Evolutionary conservation across 2,888 invertebrate species (phyloP).

Genomic region (Hemistola chrysoprasaria): DNA sequence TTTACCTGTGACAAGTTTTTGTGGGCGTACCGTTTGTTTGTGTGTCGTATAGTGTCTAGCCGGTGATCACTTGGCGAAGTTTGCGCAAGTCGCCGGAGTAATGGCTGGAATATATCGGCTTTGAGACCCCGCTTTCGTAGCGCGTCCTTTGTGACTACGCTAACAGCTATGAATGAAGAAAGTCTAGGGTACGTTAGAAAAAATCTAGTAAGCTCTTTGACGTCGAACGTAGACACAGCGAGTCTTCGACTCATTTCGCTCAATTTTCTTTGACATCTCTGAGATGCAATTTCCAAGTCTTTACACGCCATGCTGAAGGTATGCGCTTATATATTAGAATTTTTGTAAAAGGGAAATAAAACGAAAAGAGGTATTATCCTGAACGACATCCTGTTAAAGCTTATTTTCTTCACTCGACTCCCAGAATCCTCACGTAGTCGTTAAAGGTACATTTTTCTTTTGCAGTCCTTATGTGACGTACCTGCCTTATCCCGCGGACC

Average conservation of each 20-base stretch:
- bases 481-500: conserved; percentile 70
- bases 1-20: conserved; percentile 68
- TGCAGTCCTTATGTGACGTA: conserved; percentile 74
- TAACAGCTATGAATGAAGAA: conserved; percentile 46
- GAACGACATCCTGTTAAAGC: conserved; percentile 80
- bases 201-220: conserved; percentile 29
- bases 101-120: conserved; percentile 63
- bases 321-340: conserved; percentile 41
- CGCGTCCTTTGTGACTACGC: conserved; percentile 49
- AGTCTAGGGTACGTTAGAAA: conserved; percentile 38
- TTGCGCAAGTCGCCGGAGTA: conserved; percentile 61
- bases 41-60: conserved; percentile 62
- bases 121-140: conserved; percentile 46
- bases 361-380: conserved; percentile 72
- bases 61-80: conserved; percentile 65
- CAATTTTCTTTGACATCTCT: conserved; percentile 17
- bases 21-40: conserved; percentile 63
- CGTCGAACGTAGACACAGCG: conserved; percentile 11
- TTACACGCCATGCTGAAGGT: conserved; percentile 1
- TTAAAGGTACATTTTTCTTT: conserved; percentile 82
- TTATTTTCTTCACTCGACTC: conserved; percentile 75
- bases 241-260: conserved; percentile 24
- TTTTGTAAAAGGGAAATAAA: conserved; percentile 64
- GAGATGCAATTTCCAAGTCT: conserved; percentile 18
- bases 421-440: conserved; percentile 75